Conservation (phyloP, 2,113 vertebrate genomes). For the Phocoena sinus region DNA sequence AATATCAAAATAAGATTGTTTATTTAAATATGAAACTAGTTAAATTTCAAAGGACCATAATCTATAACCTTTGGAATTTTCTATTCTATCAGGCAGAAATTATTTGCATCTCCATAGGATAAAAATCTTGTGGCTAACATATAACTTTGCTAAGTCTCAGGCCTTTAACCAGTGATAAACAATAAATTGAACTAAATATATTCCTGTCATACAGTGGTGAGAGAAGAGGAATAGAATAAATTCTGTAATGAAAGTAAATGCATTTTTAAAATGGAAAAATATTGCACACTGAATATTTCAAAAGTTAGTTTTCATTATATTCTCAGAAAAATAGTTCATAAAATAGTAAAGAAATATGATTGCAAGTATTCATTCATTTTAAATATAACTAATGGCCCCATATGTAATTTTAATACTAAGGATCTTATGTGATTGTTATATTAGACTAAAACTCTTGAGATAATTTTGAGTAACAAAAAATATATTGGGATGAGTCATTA, state of each 20-base stretch:
- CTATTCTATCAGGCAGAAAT: background rate
- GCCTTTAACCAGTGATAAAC: background rate
- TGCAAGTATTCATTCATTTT: background rate
- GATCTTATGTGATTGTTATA: background rate
- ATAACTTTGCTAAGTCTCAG: background rate
- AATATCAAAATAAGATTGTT: background rate
- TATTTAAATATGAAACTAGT: background rate
- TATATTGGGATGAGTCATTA: background rate
- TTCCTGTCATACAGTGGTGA: background rate
- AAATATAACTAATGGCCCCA: background rate
- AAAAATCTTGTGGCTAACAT: background rate
- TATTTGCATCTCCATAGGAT: background rate
- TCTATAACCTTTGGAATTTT: background rate
- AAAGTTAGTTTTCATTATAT: background rate
- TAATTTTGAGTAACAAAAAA: background rate
- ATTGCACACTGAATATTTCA: background rate
- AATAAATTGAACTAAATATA: background rate
- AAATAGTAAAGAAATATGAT: background rate
- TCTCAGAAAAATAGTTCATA: background rate
- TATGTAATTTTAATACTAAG: background rate
- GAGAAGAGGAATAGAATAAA: background rate
- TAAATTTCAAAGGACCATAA: background rate
- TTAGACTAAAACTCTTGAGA: background rate
- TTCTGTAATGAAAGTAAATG: background rate
- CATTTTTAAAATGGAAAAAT: background rate